Conservation (phyloP, 2,888 invertebrate species). For the Rhingia campestris region DNA sequence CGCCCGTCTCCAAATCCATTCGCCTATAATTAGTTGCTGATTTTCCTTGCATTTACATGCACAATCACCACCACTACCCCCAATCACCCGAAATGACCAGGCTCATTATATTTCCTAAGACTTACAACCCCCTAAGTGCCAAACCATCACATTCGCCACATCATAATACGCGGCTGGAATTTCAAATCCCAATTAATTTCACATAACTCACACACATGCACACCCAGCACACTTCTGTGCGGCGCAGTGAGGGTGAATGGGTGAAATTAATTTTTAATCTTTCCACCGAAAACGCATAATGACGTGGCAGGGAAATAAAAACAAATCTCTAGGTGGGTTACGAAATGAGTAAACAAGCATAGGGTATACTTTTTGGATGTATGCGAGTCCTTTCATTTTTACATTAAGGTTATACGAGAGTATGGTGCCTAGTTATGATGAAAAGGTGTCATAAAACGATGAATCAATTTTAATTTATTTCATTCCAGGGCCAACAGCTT, state of each 20-base stretch:
- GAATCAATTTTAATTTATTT: constrained; percentile 9
- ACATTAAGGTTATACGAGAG: background rate
- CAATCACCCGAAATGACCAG: constrained; percentile 38
- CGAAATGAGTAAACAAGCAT: constrained; percentile 9
- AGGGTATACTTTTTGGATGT: constrained; percentile 1
- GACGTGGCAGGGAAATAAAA: constrained; percentile 46
- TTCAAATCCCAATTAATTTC: constrained; percentile 67
- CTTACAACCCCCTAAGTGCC: constrained; percentile 31
- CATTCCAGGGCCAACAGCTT: background rate
- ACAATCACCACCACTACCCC: constrained; percentile 1
- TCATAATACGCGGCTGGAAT: constrained; percentile 65
- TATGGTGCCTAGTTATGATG: background rate
- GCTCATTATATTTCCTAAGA: no score
- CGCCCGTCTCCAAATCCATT: background rate
- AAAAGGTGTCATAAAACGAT: constrained; percentile 34
- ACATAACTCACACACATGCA: background rate
- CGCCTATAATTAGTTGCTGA: constrained; percentile 28
- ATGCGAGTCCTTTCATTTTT: background rate
- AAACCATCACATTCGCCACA: constrained; percentile 54
- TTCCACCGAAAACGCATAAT: constrained; percentile 33
- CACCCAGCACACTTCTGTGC: background rate
- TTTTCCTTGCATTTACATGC: constrained; percentile 19
- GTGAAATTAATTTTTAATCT: constrained; percentile 53
- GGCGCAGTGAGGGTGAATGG: background rate
- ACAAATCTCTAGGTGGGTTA: constrained; percentile 30